phyloP scores from a whole-genome alignment of 2,797 vertebrate genomes.

The Enteromius treurensis region DNA sequence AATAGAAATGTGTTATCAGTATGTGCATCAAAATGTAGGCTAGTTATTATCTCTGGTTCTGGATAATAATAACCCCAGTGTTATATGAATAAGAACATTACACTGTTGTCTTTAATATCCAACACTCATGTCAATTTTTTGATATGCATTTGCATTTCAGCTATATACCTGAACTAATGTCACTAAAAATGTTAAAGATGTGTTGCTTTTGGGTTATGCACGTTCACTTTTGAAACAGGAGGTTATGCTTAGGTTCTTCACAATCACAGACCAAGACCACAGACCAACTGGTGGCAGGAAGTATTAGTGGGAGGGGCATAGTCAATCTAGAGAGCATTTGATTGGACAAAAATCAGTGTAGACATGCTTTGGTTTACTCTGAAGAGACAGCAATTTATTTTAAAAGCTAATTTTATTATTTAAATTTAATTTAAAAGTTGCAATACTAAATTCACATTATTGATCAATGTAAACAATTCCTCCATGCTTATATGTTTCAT shows the following conservation, averaged over 20 bases:
- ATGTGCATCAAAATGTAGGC: constrained; percentile 1
- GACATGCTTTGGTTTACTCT: background rate
- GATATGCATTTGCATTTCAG: background rate
- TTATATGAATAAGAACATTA: background rate
- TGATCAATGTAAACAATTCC: background rate
- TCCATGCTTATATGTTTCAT: background rate
- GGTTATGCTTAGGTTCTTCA: background rate
- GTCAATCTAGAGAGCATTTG: constrained; percentile 1
- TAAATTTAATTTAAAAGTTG: background rate
- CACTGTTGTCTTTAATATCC: background rate
- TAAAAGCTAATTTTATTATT: background rate
- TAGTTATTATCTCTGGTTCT: background rate
- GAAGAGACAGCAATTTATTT: background rate
- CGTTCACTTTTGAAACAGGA: background rate
- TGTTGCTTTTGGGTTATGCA: background rate
- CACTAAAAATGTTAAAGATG: background rate
- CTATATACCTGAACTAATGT: background rate
- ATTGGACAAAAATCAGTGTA: background rate
- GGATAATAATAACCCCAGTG: background rate
- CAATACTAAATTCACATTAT: background rate
- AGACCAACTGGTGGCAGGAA: background rate
- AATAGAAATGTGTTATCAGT: background rate
- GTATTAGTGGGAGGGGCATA: background rate
- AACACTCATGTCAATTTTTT: background rate
- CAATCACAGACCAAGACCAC: background rate